phyloP scores from a whole-genome alignment of 2,797 vertebrate genomes.

The Eurystomus glaucurus region DNA sequence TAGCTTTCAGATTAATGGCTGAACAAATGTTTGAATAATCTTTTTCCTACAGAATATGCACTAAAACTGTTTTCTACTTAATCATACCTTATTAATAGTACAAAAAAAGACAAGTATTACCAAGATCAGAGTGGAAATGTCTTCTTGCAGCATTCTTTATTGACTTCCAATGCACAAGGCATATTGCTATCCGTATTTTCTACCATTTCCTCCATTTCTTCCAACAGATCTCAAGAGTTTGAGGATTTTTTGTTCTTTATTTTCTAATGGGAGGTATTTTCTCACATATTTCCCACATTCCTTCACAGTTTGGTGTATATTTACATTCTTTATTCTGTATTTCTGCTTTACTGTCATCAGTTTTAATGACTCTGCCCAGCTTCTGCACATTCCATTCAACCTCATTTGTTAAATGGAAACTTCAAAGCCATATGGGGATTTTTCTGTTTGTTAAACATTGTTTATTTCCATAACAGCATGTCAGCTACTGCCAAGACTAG shows the following conservation, averaged over 20 bases:
- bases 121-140: neutral
- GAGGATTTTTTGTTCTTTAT: neutral
- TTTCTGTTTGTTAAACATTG: neutral
- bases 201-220: neutral
- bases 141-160: neutral
- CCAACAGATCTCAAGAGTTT: neutral
- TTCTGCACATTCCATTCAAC: conserved; percentile 3
- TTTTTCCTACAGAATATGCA: neutral
- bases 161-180: neutral
- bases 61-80: neutral
- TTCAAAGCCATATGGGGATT: neutral
- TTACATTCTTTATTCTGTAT: neutral
- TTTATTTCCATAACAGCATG: neutral
- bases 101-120: neutral
- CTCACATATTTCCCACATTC: conserved; percentile 3
- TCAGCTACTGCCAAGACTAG: neutral
- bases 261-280: neutral
- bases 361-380: neutral
- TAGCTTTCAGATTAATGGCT: neutral
- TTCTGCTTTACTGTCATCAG: neutral
- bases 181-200: neutral
- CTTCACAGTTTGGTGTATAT: neutral
- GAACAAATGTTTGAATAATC: neutral
- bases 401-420: neutral
- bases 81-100: neutral